These are phyloP conservation scores for Parambassis ranga DNA, from an alignment of 2,797 vertebrate species.

Conservation along the genomic window DNA sequence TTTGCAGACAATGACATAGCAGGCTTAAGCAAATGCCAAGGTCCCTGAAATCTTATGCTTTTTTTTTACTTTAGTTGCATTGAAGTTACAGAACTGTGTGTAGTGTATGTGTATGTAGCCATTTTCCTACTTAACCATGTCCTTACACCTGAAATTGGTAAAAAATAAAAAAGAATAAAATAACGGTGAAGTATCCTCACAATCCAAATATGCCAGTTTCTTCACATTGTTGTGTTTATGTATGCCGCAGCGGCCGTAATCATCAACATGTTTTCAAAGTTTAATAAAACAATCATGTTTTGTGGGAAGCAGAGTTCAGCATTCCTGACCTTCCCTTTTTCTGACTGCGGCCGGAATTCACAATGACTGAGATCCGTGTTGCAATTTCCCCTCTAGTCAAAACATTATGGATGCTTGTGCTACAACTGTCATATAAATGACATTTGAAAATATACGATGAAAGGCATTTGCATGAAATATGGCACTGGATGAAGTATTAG, in stretches of 20 bases:
- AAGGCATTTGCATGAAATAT: constrained; percentile 61
- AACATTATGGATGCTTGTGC: constrained; percentile 58
- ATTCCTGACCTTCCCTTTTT: constrained; percentile 42
- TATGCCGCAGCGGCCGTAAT: constrained; percentile 32
- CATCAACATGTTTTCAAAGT: constrained; percentile 41
- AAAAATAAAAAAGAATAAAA: constrained; percentile 8
- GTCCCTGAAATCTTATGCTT: constrained; percentile 25
- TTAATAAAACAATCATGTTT: constrained; percentile 58
- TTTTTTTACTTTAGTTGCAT: neutral
- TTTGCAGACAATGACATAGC: constrained; percentile 58
- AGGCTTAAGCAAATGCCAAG: constrained; percentile 48
- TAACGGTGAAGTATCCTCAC: constrained; percentile 2
- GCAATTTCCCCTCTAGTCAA: constrained; percentile 46
- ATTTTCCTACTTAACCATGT: neutral
- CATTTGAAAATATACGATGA: constrained; percentile 57
- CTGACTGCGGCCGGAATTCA: constrained; percentile 52
- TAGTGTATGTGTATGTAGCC: neutral
- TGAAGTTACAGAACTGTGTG: neutral
- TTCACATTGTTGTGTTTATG: constrained; percentile 21
- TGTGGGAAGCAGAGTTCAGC: constrained; percentile 38
- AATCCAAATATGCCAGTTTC: constrained; percentile 18
- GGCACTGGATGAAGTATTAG: constrained; percentile 36
- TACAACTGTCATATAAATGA: constrained; percentile 62
- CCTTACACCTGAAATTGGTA: neutral
- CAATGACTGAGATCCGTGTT: constrained; percentile 45